phyloP scores from a whole-genome alignment of 2,888 invertebrate genomes.

The Synergus laeviventris region DNA sequence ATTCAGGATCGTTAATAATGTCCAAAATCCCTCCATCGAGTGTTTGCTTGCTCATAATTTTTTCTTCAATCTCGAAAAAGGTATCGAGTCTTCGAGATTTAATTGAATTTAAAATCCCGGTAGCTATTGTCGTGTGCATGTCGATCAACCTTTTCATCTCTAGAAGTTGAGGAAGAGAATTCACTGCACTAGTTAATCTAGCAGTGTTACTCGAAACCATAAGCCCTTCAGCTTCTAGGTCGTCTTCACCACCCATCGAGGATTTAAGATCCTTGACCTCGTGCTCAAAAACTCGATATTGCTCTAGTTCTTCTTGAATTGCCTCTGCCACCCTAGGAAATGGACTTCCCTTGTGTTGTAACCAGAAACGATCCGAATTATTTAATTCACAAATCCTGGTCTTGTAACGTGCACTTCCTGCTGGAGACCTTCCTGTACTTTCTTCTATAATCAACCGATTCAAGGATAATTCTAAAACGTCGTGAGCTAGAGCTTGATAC shows the following conservation, averaged over 20 bases:
- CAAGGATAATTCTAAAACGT: conserved; percentile 93
- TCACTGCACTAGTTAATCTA: conserved; percentile 94
- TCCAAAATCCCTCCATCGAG: conserved; percentile 92
- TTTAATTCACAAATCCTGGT: conserved; percentile 94
- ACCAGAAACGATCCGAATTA: conserved; percentile 94
- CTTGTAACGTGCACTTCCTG: conserved; percentile 85
- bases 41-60: conserved; percentile 93
- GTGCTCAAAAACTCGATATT: conserved; percentile 94
- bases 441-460: conserved; percentile 89
- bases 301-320: conserved; percentile 98
- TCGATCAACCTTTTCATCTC: conserved; percentile 98
- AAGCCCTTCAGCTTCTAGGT: conserved; percentile 88
- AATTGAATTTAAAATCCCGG: conserved; percentile 90
- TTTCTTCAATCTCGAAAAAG: conserved; percentile 98
- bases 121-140: conserved; percentile 99
- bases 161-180: conserved; percentile 95
- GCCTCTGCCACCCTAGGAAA: conserved; percentile 98
- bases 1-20: conserved; percentile 89
- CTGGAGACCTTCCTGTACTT: conserved; percentile 76
- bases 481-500: conserved; percentile 98
- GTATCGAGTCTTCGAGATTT: conserved; percentile 95
- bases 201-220: conserved; percentile 96
- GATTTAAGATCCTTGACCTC: conserved; percentile 96
- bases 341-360: conserved; percentile 93
- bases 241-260: conserved; percentile 95